phyloP scores from a whole-genome alignment of 53 echinoderm and acorn worm species.

The Astropecten irregularis region DNA sequence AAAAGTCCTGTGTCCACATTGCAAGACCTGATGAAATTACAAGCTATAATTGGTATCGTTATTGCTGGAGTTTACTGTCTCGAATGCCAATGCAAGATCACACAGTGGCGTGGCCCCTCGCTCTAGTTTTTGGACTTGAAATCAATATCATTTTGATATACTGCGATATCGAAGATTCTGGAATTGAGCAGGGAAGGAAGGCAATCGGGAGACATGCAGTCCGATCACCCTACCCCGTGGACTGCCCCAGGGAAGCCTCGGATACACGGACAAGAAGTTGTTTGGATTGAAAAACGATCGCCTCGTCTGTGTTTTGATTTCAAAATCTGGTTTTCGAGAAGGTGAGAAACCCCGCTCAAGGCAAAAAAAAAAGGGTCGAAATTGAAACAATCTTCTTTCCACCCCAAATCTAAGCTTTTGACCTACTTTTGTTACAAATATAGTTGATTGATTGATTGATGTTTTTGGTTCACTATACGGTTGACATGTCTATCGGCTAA shows the following conservation, averaged over 20 bases:
- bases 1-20: too few relatives aligned
- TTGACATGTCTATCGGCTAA: neutral
- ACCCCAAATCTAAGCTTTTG: too few relatives aligned
- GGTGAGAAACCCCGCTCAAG: neutral
- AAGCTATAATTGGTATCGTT: neutral
- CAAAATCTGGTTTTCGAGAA: neutral
- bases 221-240: neutral
- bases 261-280: neutral
- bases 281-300: conserved; percentile 17
- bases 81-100: too few relatives aligned
- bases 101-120: too few relatives aligned
- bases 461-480: neutral
- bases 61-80: too few relatives aligned
- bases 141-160: neutral
- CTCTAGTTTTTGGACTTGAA: too few relatives aligned
- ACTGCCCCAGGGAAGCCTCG: neutral
- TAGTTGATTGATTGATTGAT: neutral
- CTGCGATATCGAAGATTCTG: neutral
- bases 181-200: neutral
- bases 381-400: too few relatives aligned
- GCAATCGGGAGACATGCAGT: neutral
- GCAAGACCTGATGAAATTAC: neutral
- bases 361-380: neutral
- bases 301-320: conserved; percentile 5
- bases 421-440: neutral